Conservation (phyloP, 2,797 vertebrate species). For the Hylomyscus alleni region DNA sequence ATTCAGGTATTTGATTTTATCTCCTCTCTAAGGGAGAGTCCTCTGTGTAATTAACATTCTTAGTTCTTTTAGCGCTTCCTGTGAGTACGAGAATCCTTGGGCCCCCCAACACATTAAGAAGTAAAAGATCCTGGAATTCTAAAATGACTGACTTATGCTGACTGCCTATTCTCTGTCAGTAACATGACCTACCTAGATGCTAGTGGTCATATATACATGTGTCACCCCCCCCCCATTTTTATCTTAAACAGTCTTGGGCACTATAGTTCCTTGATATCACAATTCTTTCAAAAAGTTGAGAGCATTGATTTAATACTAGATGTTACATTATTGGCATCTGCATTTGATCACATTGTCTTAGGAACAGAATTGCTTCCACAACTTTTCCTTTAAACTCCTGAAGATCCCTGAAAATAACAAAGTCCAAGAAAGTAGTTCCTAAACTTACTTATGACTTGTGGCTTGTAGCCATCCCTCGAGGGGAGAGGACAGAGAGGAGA, state of each 20-base stretch:
- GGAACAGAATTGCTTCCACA: neutral
- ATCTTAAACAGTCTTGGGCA: neutral
- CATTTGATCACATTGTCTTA: neutral
- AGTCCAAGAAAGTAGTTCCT: constrained; percentile 7
- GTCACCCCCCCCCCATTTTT: neutral
- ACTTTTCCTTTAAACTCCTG: neutral
- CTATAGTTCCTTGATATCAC: neutral
- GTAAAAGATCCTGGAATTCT: neutral
- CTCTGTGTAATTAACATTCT: neutral
- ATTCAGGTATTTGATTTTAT: neutral
- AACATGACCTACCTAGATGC: neutral
- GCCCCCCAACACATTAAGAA: neutral
- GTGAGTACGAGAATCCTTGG: neutral
- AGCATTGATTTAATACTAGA: neutral
- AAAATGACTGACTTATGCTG: neutral
- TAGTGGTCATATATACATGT: neutral
- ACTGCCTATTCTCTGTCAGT: neutral
- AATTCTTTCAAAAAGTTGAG: neutral
- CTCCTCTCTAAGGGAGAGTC: neutral
- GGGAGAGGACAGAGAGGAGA: no score
- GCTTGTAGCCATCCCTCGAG: no score
- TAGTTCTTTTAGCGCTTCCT: neutral
- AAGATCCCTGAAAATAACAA: neutral
- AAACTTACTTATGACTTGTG: neutral
- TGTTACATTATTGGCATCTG: neutral